These are phyloP conservation scores for Pristionchus arcanus DNA, from an alignment of 2,888 invertebrate species.

Conservation along the genomic window DNA sequence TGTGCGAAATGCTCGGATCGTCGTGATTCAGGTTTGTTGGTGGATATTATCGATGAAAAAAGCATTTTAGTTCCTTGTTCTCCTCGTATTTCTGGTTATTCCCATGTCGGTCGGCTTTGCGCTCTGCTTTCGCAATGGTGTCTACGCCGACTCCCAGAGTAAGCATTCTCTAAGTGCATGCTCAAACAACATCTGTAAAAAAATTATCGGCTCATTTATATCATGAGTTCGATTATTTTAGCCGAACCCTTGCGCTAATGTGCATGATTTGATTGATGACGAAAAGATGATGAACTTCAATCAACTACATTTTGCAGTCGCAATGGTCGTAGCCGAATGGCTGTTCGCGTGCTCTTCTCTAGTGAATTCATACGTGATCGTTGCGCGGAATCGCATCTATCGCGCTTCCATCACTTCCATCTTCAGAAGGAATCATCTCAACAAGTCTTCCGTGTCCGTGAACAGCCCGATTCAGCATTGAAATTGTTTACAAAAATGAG, in stretches of 20 bases:
- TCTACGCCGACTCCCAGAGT: not conserved
- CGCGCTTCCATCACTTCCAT: not conserved
- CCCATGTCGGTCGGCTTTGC: not conserved
- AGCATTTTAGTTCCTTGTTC: not conserved
- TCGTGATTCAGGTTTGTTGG: not conserved
- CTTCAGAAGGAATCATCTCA: not conserved
- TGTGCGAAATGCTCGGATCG: not conserved
- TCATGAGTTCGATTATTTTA: too few species aligned
- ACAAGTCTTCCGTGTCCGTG: too few species aligned
- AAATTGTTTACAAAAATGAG: too few species aligned
- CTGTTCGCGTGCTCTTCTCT: not conserved
- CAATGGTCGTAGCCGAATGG: not conserved
- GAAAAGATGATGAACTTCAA: too few species aligned
- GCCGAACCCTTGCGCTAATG: too few species aligned
- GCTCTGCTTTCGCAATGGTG: not conserved
- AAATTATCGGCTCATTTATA: too few species aligned
- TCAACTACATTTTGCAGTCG: too few species aligned
- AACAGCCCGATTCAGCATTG: too few species aligned
- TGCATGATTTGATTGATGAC: too few species aligned
- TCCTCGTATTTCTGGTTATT: not conserved
- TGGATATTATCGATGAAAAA: not conserved
- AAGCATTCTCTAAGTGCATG: too few species aligned
- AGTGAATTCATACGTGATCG: not conserved
- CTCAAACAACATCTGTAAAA: too few species aligned
- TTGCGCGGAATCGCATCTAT: not conserved